Conservation (phyloP, 2,888 invertebrate genomes). For the Lasioglossum lativentre region DNA sequence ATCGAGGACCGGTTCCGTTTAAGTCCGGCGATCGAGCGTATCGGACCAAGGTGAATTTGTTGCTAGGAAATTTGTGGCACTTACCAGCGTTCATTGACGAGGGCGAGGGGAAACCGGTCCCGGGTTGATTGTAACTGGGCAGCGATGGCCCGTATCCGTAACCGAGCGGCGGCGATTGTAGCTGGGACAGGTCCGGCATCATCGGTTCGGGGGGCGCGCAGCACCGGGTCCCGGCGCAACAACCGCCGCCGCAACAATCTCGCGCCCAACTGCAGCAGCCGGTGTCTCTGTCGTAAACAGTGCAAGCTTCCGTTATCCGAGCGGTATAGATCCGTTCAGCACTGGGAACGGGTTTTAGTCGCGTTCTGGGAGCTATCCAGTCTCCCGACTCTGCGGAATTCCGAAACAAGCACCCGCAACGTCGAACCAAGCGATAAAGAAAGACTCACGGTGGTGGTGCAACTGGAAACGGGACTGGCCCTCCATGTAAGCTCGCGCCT, state of each 20-base stretch:
- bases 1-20: neutral
- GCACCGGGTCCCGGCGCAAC: constrained; percentile 53
- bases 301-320: constrained; percentile 12
- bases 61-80: constrained; percentile 2
- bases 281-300: constrained; percentile 27
- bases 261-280: constrained; percentile 62
- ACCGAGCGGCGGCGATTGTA: neutral
- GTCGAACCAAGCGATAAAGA: neutral
- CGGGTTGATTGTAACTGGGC: constrained; percentile 16
- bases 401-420: neutral
- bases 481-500: neutral
- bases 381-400: neutral
- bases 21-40: neutral
- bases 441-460: constrained; percentile 5
- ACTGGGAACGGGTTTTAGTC: neutral
- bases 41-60: constrained; percentile 14
- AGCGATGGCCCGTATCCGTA: neutral
- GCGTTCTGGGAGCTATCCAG: neutral
- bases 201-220: constrained; percentile 15
- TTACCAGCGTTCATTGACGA: constrained; percentile 22
- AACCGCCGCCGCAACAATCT: constrained; percentile 70
- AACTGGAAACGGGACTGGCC: neutral
- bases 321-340: neutral
- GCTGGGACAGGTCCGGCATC: neutral
- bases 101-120: neutral